Conservation (phyloP, 2,888 invertebrate species). For the Caenorhabditis macrosperma region DNA sequence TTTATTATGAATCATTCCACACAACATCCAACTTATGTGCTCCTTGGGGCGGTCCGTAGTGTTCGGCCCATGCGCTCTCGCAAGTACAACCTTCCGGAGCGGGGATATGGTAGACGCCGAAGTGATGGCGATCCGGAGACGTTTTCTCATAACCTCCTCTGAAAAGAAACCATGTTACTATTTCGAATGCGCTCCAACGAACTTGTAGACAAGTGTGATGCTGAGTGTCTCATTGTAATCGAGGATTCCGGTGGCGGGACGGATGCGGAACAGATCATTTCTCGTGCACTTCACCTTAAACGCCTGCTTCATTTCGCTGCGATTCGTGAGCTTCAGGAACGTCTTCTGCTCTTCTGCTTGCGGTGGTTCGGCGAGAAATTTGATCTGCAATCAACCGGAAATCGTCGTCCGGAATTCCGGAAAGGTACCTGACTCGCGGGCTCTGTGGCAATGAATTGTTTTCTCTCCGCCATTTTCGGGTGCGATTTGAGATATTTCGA, state of each 20-base stretch:
- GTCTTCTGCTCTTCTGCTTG: slow-evolving; percentile 56
- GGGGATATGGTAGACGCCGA: slow-evolving; percentile 77
- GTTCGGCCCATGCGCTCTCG: slow-evolving; percentile 73
- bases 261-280: slow-evolving; percentile 76
- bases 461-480: slow-evolving; percentile 47
- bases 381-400: slow-evolving; percentile 40
- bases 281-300: slow-evolving; percentile 77
- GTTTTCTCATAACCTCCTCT: slow-evolving; percentile 46
- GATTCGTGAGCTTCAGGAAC: slow-evolving; percentile 69
- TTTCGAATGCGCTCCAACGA: background rate
- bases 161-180: background rate
- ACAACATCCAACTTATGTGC: slow-evolving; percentile 68
- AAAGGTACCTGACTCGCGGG: slow-evolving; percentile 52
- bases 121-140: slow-evolving; percentile 69
- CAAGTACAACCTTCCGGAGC: slow-evolving; percentile 71
- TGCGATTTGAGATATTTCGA: too few relatives aligned
- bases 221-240: slow-evolving; percentile 67
- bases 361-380: slow-evolving; percentile 45
- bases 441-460: slow-evolving; percentile 57
- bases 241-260: slow-evolving; percentile 73
- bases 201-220: slow-evolving; percentile 55
- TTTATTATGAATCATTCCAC: too few relatives aligned
- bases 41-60: slow-evolving; percentile 76
- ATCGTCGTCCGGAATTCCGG: too few relatives aligned
- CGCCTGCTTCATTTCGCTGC: slow-evolving; percentile 72